Base-by-base conservation (phyloP, 2,113 vertebrate species). In the Circaetus cinerascens region DNA sequence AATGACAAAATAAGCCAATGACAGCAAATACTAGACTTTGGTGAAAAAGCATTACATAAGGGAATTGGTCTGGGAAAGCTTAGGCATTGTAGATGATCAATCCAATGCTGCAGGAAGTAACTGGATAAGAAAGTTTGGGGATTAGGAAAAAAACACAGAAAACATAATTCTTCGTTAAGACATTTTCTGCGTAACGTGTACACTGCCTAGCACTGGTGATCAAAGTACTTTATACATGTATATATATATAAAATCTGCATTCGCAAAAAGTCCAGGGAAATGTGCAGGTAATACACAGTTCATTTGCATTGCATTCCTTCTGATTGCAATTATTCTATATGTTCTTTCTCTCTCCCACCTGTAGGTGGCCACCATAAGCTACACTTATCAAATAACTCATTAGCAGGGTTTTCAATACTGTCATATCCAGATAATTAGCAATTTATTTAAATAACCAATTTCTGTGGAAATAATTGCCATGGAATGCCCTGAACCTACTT, bases 391-490 rank as follows among this genome's bases (percentile, higher is more conserved):
- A 98, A 94, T 95, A 96, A 98, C 96, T 98, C 98, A 98, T 98
- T 98, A 98, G 95, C 80, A 97, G 94, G 96, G 96, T 98, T 98
- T 98, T 98, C 98, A 96, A 96, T 98, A 97, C 98, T 98, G 98
- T 98, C 98, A 98, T 98, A 98, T 97, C 97, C 96, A 98, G 98
- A 98, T 98, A 98, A 98, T 98, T 98, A 98, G 98, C 98, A 98
- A 98, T 98, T 98, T 98, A 98, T 98, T 98, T 98, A 98, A 98
- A 98, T 98, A 98, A 98, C 98, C 98, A 98, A 98, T 98, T 98
- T 98, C 98, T 97, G 96, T 97, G 98, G 98, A 98, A 99, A 98
- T 98, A 98, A 98, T 98, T 98, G 98, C 97, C 97, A 98, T 89
- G 96, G 98, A 98, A 98, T 98, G 98, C 97, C 98, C 98, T 93